Percentiles rank a stretch among this genome's conserved stretches.
Conservation (phyloP, 2,888 invertebrate genomes). For the Scaptomyza caliginosa region DNA sequence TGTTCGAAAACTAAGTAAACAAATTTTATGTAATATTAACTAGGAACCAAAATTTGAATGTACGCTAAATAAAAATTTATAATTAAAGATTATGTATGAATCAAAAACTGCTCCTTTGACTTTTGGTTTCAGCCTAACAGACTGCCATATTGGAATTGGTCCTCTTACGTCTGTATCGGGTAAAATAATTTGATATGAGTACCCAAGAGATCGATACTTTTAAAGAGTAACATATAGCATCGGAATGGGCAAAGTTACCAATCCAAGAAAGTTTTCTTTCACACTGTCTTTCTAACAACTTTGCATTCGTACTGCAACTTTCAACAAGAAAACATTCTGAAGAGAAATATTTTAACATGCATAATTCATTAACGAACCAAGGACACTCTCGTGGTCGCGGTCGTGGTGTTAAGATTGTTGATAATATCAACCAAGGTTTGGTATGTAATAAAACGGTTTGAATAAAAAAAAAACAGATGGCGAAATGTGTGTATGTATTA, state of each 20-base stretch:
- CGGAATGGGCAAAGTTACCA: not conserved
- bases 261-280: not conserved
- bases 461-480: not conserved
- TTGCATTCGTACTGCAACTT: not conserved
- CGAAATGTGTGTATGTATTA: not conserved
- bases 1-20: conserved; percentile 60
- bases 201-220: not conserved
- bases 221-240: not conserved
- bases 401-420: conserved; percentile 33
- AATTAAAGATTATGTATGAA: conserved; percentile 1
- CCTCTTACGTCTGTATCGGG: not conserved
- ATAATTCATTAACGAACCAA: conserved; percentile 26
- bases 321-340: not conserved
- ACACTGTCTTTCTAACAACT: not conserved
- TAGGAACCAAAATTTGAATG: conserved; percentile 50
- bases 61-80: conserved; percentile 41
- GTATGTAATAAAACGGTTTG: conserved; percentile 30
- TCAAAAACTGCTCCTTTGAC: not conserved
- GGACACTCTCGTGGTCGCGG: conserved; percentile 59
- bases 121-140: not conserved
- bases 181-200: not conserved
- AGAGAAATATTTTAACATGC: conserved; percentile 8
- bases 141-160: not conserved
- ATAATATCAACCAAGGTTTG: conserved; percentile 6
- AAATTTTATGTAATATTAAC: conserved; percentile 59